Conservation (phyloP, 2,113 vertebrate species). For the Pongo pygmaeus region DNA sequence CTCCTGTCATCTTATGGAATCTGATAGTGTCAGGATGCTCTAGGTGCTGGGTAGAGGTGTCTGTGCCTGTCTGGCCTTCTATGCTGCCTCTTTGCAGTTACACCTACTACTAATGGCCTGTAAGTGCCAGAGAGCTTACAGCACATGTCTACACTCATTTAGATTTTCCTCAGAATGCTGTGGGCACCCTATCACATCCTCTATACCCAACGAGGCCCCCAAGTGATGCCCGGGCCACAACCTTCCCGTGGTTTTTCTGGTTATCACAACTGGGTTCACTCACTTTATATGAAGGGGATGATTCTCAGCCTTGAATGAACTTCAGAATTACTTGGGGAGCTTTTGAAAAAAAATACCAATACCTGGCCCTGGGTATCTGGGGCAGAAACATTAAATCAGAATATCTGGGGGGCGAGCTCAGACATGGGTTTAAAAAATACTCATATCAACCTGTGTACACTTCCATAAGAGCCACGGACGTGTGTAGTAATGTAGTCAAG, state of each 20-base stretch:
- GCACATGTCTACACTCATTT: not conserved
- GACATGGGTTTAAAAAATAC: not conserved
- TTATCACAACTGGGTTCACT: not conserved
- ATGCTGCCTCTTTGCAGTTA: not conserved
- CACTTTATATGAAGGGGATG: not conserved
- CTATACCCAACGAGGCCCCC: not conserved
- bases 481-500: fast-evolving
- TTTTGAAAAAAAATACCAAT: not conserved
- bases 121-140: not conserved
- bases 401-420: not conserved
- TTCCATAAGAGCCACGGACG: not conserved
- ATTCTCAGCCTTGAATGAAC: not conserved
- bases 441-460: not conserved
- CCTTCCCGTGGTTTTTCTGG: not conserved
- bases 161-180: not conserved
- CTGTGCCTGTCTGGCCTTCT: not conserved
- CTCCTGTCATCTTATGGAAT: not conserved
- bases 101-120: not conserved
- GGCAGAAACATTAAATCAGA: not conserved
- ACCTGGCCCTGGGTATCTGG: not conserved
- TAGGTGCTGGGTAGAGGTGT: not conserved
- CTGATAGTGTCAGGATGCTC: not conserved
- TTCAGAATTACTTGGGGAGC: not conserved
- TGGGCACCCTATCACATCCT: not conserved
- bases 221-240: not conserved